These are phyloP conservation scores for Falco biarmicus DNA, from an alignment of 2,797 vertebrate species.

Conservation along the genomic window DNA sequence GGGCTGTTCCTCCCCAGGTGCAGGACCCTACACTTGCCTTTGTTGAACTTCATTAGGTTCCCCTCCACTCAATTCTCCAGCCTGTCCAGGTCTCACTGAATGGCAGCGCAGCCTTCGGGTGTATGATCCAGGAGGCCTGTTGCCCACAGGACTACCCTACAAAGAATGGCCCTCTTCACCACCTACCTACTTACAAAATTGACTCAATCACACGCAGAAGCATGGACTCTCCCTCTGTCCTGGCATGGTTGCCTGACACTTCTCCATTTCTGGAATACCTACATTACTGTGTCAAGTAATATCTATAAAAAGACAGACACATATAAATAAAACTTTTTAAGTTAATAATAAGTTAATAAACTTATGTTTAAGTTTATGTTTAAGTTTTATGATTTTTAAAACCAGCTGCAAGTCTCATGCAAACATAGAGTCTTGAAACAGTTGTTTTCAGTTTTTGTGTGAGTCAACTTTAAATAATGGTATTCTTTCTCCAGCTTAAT, in stretches of 20 bases:
- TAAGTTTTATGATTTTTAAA: neutral
- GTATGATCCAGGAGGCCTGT: no score
- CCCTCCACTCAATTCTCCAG: no score
- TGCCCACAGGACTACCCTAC: no score
- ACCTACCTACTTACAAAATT: neutral
- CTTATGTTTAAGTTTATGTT: no score
- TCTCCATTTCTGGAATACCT: neutral
- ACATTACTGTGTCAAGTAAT: neutral
- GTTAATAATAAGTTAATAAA: no score
- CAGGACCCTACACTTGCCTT: no score
- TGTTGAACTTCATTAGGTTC: no score
- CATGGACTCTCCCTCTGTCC: neutral
- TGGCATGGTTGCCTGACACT: neutral
- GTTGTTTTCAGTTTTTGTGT: neutral
- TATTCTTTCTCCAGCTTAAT: neutral
- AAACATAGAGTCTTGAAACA: neutral
- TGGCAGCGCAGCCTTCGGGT: no score
- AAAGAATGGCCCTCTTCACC: neutral
- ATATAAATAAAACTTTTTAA: neutral
- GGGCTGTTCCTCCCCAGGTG: no score
- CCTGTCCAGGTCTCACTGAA: no score
- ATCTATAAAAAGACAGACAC: neutral
- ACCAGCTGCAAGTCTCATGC: neutral
- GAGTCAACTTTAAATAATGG: neutral
- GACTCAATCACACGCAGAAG: neutral